Conservation (phyloP, 1,140 invertebrate genomes). For the Brachionus angularis region DNA sequence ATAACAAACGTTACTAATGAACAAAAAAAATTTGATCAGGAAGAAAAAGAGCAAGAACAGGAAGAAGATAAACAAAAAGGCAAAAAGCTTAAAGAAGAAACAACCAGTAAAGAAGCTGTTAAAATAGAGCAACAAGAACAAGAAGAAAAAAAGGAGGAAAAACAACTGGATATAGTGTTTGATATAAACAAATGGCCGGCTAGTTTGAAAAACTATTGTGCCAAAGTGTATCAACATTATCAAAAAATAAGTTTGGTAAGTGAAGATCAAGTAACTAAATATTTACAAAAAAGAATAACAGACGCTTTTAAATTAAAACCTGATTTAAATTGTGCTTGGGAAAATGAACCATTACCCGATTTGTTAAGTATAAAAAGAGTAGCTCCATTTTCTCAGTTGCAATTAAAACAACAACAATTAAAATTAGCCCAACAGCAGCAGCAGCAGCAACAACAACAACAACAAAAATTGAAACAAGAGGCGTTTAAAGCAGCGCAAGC, state of each 20-base stretch:
- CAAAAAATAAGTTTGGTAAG: slow-evolving; percentile 28
- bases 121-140: neutral
- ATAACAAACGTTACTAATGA: no score
- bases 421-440: no score
- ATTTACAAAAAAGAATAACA: slow-evolving; percentile 39
- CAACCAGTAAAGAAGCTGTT: no score
- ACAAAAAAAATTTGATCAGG: no score
- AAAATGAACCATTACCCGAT: slow-evolving; percentile 28
- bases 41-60: no score
- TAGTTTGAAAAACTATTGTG: slow-evolving; percentile 24
- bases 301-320: slow-evolving; percentile 33
- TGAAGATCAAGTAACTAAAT: slow-evolving; percentile 43
- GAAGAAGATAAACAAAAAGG: no score
- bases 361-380: neutral
- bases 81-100: no score
- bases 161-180: slow-evolving; percentile 21
- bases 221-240: slow-evolving; percentile 41
- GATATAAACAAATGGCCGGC: slow-evolving; percentile 43
- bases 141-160: slow-evolving; percentile 8
- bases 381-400: slow-evolving; percentile 34
- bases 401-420: slow-evolving; percentile 38
- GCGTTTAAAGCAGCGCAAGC: neutral
- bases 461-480: neutral
- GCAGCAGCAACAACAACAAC: slow-evolving; percentile 9
- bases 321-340: slow-evolving; percentile 14